Evolutionary conservation across 1,140 invertebrate genomes (phyloP), one percentile per base, ranked within the genome.

Genomic region (Meloidogyne floridensis): DNA sequence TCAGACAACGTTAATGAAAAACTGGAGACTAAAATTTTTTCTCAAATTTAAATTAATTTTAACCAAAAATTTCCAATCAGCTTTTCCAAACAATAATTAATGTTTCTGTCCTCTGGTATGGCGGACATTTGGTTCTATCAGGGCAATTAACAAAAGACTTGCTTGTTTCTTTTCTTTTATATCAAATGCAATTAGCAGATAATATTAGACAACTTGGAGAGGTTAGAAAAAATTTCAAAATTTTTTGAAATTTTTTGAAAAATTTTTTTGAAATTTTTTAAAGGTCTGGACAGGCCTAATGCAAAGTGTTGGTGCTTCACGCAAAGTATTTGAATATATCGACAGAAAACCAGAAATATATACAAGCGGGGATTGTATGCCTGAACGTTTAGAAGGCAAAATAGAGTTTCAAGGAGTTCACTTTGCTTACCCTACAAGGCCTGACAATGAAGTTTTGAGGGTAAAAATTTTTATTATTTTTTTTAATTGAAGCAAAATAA

Each of bases 361-460:
- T 7, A 74, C 87, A 72, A 80, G 90, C 42, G 88, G 88, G 15
- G 69, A 10, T 11, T 76, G 69, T 42, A 42, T 72, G 10, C 81
- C 80, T 73, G 82, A 42, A 13, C n/a, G 15, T 69, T 81, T 89
- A 7, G 81, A 89, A 47, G 88, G 89, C 13, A 75, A 77, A 53
- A 89, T 92, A 54, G 87, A 91, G 79, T 92, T 92, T 80, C 83
- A 88, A 11, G 85, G 91, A 87, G 90, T 92, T 6, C 80, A 81
- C 15, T 92, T 92, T 85, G 88, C 88, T 7, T 92, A 92, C 85
- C 92, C 91, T 18, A 91, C 90, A 8, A 86, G 91, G 79, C 90
- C 90, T 73, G 90, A 91, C 47, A 84, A 89, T 20, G 81, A 89
- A 91, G 93, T 96, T 82, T 90, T 96, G 6, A 92, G 93, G 85